Conservation (phyloP, 2,888 invertebrate genomes). For the Hydriomena furcata region DNA sequence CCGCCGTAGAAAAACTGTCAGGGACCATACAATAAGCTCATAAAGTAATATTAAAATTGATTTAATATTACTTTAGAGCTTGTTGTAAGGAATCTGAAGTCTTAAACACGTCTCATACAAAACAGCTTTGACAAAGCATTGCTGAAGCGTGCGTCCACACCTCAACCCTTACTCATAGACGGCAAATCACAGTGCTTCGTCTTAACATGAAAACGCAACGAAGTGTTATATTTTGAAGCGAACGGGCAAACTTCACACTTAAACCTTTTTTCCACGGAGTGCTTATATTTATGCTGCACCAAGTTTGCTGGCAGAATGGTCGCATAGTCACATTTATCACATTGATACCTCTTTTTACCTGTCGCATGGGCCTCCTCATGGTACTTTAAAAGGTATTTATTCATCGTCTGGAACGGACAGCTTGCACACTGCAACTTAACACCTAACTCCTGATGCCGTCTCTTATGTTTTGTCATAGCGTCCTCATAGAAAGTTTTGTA, state of each 20-base stretch:
- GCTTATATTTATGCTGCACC: slow-evolving; percentile 76
- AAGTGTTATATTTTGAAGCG: slow-evolving; percentile 76
- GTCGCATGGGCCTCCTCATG: slow-evolving; percentile 74
- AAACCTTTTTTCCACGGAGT: slow-evolving; percentile 71
- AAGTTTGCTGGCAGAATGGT: slow-evolving; percentile 72
- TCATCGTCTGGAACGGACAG: slow-evolving; percentile 75
- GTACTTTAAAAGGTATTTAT: slow-evolving; percentile 71
- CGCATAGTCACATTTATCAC: slow-evolving; percentile 73
- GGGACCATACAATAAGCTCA: too few species aligned
- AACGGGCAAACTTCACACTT: slow-evolving; percentile 77
- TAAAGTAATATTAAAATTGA: too few species aligned
- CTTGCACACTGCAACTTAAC: slow-evolving; percentile 68
- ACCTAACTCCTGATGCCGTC: slow-evolving; percentile 62
- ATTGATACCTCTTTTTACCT: slow-evolving; percentile 67
- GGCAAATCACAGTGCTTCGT: slow-evolving; percentile 80
- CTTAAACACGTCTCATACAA: too few species aligned
- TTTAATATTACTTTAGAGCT: too few species aligned
- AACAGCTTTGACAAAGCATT: too few species aligned
- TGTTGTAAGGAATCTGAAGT: too few species aligned
- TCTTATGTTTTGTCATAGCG: slow-evolving; percentile 70
- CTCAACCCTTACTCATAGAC: slow-evolving; percentile 50
- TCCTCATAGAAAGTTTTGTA: slow-evolving; percentile 70
- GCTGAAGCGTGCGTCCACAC: neutral
- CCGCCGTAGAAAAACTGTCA: too few species aligned
- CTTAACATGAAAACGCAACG: slow-evolving; percentile 72